Conservation (phyloP, 2,888 invertebrate species). For the Eledone cirrhosa region DNA sequence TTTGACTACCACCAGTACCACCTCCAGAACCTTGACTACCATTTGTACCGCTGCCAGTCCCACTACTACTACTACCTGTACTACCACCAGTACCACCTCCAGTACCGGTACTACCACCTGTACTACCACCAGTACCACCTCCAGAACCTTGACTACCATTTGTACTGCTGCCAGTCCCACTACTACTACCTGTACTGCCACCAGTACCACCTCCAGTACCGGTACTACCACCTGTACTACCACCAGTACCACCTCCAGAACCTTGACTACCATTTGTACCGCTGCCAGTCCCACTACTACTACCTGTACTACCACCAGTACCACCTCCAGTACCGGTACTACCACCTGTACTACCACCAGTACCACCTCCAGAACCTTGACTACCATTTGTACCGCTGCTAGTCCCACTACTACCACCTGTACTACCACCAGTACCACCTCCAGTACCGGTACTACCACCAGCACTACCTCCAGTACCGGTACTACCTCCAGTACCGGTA, state of each 20-base stretch:
- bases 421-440: too few species aligned
- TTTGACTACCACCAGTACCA: not conserved
- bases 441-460: too few species aligned
- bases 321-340: not conserved
- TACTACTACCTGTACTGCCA: constrained; percentile 37
- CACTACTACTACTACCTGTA: constrained; percentile 19
- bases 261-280: not conserved
- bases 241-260: too few species aligned
- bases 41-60: not conserved
- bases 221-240: too few species aligned
- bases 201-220: too few species aligned
- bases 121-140: constrained; percentile 43
- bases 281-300: not conserved
- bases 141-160: constrained; percentile 38
- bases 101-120: constrained; percentile 50
- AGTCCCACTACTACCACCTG: too few species aligned
- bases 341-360: not conserved
- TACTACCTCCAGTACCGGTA: too few species aligned
- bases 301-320: not conserved
- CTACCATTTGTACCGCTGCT: not conserved
- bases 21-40: not conserved
- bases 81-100: constrained; percentile 24
- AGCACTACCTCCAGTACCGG: too few species aligned
- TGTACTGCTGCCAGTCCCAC: not conserved
- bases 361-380: not conserved